A percentile compares a stretch with the other conserved stretches of the same genome.
These are phyloP conservation scores for Drosophila tropicalis DNA, from an alignment of 1,140 invertebrate species.

Conservation along the genomic window DNA sequence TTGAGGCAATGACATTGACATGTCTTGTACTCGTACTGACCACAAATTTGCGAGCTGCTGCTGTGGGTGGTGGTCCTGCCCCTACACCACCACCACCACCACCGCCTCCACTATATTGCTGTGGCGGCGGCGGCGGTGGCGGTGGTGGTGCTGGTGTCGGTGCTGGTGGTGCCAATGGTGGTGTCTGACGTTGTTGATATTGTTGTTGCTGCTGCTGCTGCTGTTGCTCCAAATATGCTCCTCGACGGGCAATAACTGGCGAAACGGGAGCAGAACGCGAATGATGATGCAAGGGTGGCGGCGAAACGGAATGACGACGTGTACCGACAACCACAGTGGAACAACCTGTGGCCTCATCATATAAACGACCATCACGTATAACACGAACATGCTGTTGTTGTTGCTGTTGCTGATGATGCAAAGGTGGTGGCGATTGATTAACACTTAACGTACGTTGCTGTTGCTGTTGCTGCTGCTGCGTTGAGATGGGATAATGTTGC, in stretches of 20 bases:
- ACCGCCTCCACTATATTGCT: slow-evolving; percentile 20
- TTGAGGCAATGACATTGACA: slow-evolving; percentile 71
- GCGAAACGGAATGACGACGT: slow-evolving; percentile 72
- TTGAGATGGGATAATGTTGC: neutral
- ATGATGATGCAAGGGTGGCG: slow-evolving; percentile 75
- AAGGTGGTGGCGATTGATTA: slow-evolving; percentile 62
- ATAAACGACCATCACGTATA: slow-evolving; percentile 76
- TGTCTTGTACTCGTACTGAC: slow-evolving; percentile 74
- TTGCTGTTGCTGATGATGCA: slow-evolving; percentile 62
- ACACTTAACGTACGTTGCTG: slow-evolving; percentile 27
- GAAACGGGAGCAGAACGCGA: slow-evolving; percentile 73
- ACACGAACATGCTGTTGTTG: slow-evolving; percentile 74
- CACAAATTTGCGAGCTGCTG: slow-evolving; percentile 74
- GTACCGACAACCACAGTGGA: slow-evolving; percentile 35
- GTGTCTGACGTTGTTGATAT: slow-evolving; percentile 61
- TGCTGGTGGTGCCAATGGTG: slow-evolving; percentile 52
- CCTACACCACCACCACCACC: slow-evolving; percentile 23
- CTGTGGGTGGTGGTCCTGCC: slow-evolving; percentile 45
- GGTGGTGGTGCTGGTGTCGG: slow-evolving; percentile 50
- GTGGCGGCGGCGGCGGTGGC: slow-evolving; percentile 40
- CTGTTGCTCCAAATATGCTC: slow-evolving; percentile 33
- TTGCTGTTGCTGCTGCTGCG: slow-evolving; percentile 27
- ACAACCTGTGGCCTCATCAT: slow-evolving; percentile 58
- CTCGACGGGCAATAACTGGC: slow-evolving; percentile 56
- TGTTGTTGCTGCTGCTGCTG: slow-evolving; percentile 48